phyloP scores from a whole-genome alignment of 2,113 vertebrate genomes.

The Cromileptes altivelis region DNA sequence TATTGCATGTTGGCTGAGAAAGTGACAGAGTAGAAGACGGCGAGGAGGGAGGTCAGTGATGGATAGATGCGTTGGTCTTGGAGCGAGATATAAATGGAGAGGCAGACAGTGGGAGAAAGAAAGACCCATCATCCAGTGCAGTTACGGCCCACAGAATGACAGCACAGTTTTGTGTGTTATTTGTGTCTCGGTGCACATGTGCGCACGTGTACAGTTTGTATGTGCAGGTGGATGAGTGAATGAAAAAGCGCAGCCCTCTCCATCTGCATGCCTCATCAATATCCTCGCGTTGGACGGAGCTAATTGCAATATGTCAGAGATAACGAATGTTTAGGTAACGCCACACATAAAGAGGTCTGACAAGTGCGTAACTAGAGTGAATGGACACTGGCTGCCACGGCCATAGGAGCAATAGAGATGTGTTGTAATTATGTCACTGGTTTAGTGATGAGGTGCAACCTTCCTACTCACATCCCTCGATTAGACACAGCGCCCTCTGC shows the following conservation, averaged over 20 bases:
- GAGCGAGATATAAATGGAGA: constrained; percentile 75
- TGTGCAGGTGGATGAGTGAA: constrained; percentile 32
- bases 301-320: constrained; percentile 80
- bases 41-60: constrained; percentile 57
- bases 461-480: constrained; percentile 20
- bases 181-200: constrained; percentile 31
- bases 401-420: constrained; percentile 63
- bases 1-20: constrained; percentile 28
- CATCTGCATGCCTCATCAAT: constrained; percentile 72
- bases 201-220: constrained; percentile 15
- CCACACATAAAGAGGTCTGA: constrained; percentile 70
- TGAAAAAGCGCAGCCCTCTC: constrained; percentile 44
- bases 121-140: constrained; percentile 69
- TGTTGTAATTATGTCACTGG: constrained; percentile 70
- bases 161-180: constrained; percentile 46
- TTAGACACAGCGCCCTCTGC: constrained; percentile 39
- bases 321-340: constrained; percentile 72
- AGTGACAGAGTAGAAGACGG: constrained; percentile 54
- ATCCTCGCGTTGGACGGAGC: constrained; percentile 59
- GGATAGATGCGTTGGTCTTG: constrained; percentile 63
- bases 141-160: constrained; percentile 62
- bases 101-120: constrained; percentile 56
- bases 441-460: constrained; percentile 56
- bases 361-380: constrained; percentile 71
- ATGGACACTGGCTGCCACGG: constrained; percentile 64